Base-by-base conservation (phyloP, 2,797 vertebrate genomes). In the Spinus olivaceus region DNA sequence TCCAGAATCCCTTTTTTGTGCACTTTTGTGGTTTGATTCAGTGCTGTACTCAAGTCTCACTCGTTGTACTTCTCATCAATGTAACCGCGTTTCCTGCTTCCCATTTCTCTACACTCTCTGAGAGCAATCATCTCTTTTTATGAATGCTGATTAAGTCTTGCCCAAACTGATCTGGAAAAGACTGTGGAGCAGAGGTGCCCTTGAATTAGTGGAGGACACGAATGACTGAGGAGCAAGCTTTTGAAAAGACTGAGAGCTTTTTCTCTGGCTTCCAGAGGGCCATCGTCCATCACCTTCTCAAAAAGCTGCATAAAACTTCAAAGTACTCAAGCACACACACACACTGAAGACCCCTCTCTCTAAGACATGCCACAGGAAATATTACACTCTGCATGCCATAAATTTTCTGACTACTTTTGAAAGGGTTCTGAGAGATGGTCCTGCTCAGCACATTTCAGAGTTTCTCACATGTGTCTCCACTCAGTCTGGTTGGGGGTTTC, bases 1-100 rank as follows among this genome's bases (percentile, higher is more conserved):
- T 96, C 79, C 79, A 83, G 46, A 81, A 83, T 69, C 59, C n/a
- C 30, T 74, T 74, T 63, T 88, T 63, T 64, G 61, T 64, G 49
- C 1, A 3, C 51, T 86, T 91, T 17, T 56, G 50, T 54, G 73
- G 51, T 81, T 81, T 74, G 47, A 78, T 91, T 86, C 60, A 57
- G 35, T 50, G 51, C 41, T 47, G 17, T 64, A 50, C 37, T 72
- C 78, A 60, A 86, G 56, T 21, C n/a, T 92, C 53, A 15, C 39
- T 92, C 25, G 13, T 63, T 56, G 63, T 42, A 27, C 56, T 89
- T 92, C 76, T 92, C 60, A 67, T 80, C 92, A 67, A 5, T 41
- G 53, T 30, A 92, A 93, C 88, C 81, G 60, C 2, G 0, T 76
- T 92, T 94, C 70, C 91, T 84, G 54, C 54, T 86, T 90, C 50